Conservation (phyloP, 2,113 vertebrate genomes). For the Poicephalus meyeri region DNA sequence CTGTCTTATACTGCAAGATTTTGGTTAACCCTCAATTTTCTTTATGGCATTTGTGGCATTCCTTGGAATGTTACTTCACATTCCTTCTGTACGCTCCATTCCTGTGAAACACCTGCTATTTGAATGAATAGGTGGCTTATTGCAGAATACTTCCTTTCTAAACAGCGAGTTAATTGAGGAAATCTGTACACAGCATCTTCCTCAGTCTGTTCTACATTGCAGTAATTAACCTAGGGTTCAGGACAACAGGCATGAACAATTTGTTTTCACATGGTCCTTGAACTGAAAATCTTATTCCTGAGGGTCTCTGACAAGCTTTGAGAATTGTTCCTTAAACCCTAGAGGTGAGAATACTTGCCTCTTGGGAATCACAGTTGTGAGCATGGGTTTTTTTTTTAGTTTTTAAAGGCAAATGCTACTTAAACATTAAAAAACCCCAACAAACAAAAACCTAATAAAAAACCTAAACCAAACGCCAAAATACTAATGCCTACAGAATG, state of each 20-base stretch:
- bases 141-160: not conserved
- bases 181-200: not conserved
- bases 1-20: not conserved
- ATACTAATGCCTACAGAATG: not conserved
- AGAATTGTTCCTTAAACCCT: not conserved
- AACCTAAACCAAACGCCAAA: too few relatives aligned
- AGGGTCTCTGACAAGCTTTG: not conserved
- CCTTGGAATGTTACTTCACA: not conserved
- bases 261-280: not conserved
- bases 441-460: too few relatives aligned
- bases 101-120: not conserved
- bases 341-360: not conserved
- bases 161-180: not conserved
- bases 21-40: not conserved
- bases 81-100: not conserved
- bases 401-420: not conserved
- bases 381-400: not conserved
- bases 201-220: not conserved
- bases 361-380: not conserved
- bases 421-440: not conserved
- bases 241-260: not conserved
- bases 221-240: conserved; percentile 35
- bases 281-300: not conserved
- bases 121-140: not conserved
- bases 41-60: not conserved